phyloP scores from a whole-genome alignment of 1,140 invertebrate genomes.

The Melanaphis sacchari region DNA sequence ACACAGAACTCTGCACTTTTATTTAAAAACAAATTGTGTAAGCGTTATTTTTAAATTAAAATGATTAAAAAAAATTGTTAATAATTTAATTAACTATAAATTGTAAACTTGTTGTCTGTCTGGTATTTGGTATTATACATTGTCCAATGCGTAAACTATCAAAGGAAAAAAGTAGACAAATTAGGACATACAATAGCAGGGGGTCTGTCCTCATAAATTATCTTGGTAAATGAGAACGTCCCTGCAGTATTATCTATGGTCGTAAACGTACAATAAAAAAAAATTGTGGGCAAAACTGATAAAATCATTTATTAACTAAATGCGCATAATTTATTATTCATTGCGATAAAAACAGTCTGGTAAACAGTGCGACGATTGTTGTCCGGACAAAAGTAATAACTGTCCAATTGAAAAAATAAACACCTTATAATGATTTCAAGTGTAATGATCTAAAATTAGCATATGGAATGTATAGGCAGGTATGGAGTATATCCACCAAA shows the following conservation, averaged over 20 bases:
- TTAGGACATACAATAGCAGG: not conserved
- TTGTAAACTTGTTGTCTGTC: not conserved
- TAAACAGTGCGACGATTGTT: not conserved
- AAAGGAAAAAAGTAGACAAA: not conserved
- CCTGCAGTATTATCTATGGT: not conserved
- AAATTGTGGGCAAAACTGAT: conserved; percentile 21
- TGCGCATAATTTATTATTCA: conserved; percentile 3
- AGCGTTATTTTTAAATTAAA: too few relatives aligned
- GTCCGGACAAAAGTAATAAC: not conserved
- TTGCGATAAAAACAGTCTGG: not conserved
- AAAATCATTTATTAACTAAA: conserved; percentile 8
- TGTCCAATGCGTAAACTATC: not conserved
- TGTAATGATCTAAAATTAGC: not conserved
- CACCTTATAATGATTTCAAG: not conserved
- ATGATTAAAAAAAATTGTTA: too few relatives aligned
- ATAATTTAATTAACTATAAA: not conserved
- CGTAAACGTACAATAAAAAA: not conserved
- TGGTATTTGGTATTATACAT: not conserved
- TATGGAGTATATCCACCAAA: not conserved
- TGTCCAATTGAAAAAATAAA: not conserved
- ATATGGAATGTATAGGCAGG: not conserved
- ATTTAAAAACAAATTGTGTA: too few relatives aligned
- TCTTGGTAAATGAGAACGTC: not conserved
- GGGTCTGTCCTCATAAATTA: not conserved
- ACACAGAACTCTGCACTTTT: too few relatives aligned